phyloP scores from a whole-genome alignment of 1,140 invertebrate species.

The Drosophila murphyi region DNA sequence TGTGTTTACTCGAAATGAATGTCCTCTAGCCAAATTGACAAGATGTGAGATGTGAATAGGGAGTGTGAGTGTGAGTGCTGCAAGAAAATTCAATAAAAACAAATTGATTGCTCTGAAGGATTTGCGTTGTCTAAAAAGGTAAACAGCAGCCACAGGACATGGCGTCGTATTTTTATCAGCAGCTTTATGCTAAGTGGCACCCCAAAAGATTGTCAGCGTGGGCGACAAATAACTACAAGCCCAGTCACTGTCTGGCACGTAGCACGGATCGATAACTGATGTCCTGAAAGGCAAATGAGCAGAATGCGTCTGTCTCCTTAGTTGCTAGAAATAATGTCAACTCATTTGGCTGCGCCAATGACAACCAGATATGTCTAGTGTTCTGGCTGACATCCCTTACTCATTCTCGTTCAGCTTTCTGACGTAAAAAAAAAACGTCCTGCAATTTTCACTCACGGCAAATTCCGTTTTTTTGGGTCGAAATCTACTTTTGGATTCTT shows the following conservation, averaged over 20 bases:
- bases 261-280: conserved; percentile 45
- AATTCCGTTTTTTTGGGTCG: conserved; percentile 53
- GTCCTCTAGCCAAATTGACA: conserved; percentile 64
- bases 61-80: conserved; percentile 3
- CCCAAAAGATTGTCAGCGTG: conserved; percentile 64
- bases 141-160: conserved; percentile 21
- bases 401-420: conserved; percentile 19
- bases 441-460: conserved; percentile 58
- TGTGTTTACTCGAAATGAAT: conserved; percentile 50
- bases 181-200: conserved; percentile 71
- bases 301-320: conserved; percentile 27
- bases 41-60: conserved; percentile 9
- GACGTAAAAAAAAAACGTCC: conserved; percentile 49
- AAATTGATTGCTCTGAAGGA: conserved; percentile 76
- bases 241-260: conserved; percentile 19
- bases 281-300: conserved; percentile 14
- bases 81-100: conserved; percentile 78
- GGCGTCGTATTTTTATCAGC: conserved; percentile 28
- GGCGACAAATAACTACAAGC: conserved; percentile 60
- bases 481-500: conserved; percentile 24
- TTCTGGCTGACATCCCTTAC: neutral
- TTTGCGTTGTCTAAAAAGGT: conserved; percentile 68
- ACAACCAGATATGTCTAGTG: conserved; percentile 63
- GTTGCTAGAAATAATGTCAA: conserved; percentile 64
- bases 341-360: conserved; percentile 68